phyloP scores from a whole-genome alignment of 2,113 vertebrate species.

The Myrmecobius fasciatus region DNA sequence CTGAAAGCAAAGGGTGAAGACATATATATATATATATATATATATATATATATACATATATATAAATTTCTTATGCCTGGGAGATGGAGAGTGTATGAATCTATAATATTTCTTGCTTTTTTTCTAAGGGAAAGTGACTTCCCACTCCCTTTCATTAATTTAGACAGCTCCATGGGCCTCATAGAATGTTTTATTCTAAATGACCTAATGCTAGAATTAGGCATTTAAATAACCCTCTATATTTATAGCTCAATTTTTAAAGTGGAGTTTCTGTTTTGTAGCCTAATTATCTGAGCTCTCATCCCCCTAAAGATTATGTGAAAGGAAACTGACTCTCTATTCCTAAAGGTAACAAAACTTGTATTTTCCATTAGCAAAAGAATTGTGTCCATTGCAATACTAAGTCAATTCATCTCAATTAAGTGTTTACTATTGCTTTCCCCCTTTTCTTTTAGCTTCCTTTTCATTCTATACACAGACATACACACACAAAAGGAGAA shows the following conservation, averaged over 20 bases:
- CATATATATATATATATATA: not conserved
- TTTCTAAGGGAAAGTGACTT: not conserved
- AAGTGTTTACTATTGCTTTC: constrained; percentile 23
- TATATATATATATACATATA: too few relatives aligned
- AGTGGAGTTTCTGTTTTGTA: not conserved
- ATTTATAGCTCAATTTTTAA: constrained; percentile 25
- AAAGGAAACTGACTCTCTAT: constrained; percentile 18
- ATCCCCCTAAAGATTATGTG: constrained; percentile 10
- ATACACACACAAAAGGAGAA: constrained; percentile 42
- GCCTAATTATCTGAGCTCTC: not conserved
- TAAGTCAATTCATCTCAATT: not conserved
- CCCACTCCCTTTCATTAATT: not conserved
- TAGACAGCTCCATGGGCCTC: not conserved
- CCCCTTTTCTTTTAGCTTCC: constrained; percentile 42
- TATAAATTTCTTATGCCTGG: not conserved
- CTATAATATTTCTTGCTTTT: not conserved
- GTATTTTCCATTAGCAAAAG: not conserved
- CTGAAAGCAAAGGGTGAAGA: not conserved
- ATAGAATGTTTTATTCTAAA: not conserved
- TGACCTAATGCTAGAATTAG: not conserved
- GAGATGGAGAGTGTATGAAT: not conserved
- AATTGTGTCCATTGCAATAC: not conserved
- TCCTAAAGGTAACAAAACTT: not conserved
- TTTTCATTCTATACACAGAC: constrained; percentile 39
- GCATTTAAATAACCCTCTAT: not conserved